Evolutionary conservation across 1,140 invertebrate species (phyloP).

Genomic region (Pseudoatta argentina): DNA sequence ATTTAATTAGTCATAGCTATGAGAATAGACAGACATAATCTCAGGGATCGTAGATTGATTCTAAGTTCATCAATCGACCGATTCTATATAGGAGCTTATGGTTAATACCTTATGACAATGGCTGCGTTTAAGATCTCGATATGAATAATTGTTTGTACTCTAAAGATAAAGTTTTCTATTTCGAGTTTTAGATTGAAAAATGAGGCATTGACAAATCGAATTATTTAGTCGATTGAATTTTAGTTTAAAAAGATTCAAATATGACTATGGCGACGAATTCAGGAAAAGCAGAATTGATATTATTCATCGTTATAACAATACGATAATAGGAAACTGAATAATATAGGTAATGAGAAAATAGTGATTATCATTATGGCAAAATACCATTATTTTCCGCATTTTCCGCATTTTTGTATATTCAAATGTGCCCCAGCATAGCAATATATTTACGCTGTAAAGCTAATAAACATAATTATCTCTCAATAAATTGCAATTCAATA

Average conservation of each 20-base stretch:
- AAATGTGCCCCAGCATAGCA: not conserved
- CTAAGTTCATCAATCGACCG: constrained; percentile 53
- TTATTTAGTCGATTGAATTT: constrained; percentile 8
- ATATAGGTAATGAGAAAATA: constrained; percentile 23
- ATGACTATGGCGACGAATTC: not conserved
- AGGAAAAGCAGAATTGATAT: constrained; percentile 9
- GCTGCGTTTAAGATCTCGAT: constrained; percentile 17
- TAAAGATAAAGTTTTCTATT: not conserved
- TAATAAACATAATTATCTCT: constrained; percentile 16
- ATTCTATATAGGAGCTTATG: constrained; percentile 43
- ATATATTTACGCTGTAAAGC: constrained; percentile 14
- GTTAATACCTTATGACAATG: constrained; percentile 62
- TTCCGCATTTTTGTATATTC: constrained; percentile 33
- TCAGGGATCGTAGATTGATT: constrained; percentile 62
- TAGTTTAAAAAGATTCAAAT: not conserved
- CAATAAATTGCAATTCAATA: constrained; percentile 23
- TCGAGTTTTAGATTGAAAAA: not conserved
- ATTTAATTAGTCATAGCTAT: constrained; percentile 56
- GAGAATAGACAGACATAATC: constrained; percentile 50
- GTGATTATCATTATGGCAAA: constrained; percentile 18
- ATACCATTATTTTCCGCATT: constrained; percentile 22
- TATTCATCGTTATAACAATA: not conserved
- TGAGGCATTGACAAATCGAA: not conserved
- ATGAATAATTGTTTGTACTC: constrained; percentile 51
- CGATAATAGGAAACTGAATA: not conserved